Evolutionary conservation across 2,888 invertebrate genomes (phyloP), one percentile per base, ranked within the genome.

Genomic region (Myopa testacea): DNA sequence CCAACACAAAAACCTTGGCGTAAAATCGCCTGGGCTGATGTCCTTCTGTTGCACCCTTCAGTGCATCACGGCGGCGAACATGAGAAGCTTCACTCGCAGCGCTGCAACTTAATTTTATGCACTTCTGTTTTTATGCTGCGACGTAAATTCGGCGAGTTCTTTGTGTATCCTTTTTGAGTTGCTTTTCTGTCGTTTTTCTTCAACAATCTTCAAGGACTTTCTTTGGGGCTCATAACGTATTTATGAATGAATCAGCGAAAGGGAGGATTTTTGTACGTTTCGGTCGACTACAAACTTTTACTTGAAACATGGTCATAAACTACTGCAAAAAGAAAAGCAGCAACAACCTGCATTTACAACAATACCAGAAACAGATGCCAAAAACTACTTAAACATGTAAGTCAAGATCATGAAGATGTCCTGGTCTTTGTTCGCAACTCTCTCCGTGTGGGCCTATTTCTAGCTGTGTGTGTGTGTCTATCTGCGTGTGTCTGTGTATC

Each of bases 91-190:
- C 55, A n/a, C 55, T 55, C 5, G 55, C 55, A 55, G n/a, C 55
- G 55, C 65, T 50, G 58, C 76, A 63, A 77, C 80, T 77, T 79
- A 79, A 79, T 80, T 80, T 80, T 79, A 80, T 80, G 76, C 78
- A 72, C 78, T 78, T 77, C 65, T 76, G 72, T 74, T 79, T 79
- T 78, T 78, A 60, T 78, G 65, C 65, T 58, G 14, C 58, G 37
- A 14, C 58, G 37, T 76, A 70, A 50, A 52, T 73, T 63, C 16
- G 19, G 45, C 34, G 65, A n/a, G 58, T 45, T 45, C 77, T 75
- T 70, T 71, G 68, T 58, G 14, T 50, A 8, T 62, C 37, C 19
- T 65, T 75, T 75, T 45, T 67, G 45, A 26, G 16, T 14, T 45
- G 7, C 45, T 45, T 45, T 45, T 34, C 16, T 26, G 58, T 40